Percentiles rank a stretch among this genome's conserved stretches.
Evolutionary conservation across 2,113 vertebrate genomes (phyloP).

Genomic region (Amphiprion percula): DNA sequence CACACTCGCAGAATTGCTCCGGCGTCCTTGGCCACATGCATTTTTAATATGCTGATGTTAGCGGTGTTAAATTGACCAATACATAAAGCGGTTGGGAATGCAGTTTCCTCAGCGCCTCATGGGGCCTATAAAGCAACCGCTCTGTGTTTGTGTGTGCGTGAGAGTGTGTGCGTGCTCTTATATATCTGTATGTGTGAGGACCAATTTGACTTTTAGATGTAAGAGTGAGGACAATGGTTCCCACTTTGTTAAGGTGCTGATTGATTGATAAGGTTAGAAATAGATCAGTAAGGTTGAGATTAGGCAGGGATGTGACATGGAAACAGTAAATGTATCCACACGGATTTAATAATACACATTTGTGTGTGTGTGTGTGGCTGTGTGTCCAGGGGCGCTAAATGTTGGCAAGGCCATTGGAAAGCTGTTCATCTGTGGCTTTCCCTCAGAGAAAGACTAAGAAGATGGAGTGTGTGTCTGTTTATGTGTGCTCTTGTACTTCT

Average conservation of each 20-base stretch:
- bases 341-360: background rate
- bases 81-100: conserved; percentile 67
- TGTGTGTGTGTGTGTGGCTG: conserved; percentile 1
- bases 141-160: background rate
- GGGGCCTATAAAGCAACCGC: conserved; percentile 47
- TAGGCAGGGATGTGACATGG: background rate
- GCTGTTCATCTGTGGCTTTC: conserved; percentile 16
- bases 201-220: conserved; percentile 16
- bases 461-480: conserved; percentile 2
- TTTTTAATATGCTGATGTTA: conserved; percentile 78
- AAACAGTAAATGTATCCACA: background rate
- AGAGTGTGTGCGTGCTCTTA: background rate
- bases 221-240: background rate
- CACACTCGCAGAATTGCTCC: conserved; percentile 18
- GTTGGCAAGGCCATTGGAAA: conserved; percentile 24
- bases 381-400: background rate
- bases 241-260: background rate
- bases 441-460: background rate
- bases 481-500: too few species aligned
- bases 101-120: conserved; percentile 61
- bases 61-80: conserved; percentile 74
- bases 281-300: background rate
- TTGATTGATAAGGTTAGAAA: conserved; percentile 9
- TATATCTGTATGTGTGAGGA: conserved; percentile 12
- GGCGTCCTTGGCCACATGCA: conserved; percentile 59